Evolutionary conservation across 2,113 vertebrate genomes (phyloP), one percentile per base, ranked within the genome.

Genomic region (Pontoporia blainvillei): DNA sequence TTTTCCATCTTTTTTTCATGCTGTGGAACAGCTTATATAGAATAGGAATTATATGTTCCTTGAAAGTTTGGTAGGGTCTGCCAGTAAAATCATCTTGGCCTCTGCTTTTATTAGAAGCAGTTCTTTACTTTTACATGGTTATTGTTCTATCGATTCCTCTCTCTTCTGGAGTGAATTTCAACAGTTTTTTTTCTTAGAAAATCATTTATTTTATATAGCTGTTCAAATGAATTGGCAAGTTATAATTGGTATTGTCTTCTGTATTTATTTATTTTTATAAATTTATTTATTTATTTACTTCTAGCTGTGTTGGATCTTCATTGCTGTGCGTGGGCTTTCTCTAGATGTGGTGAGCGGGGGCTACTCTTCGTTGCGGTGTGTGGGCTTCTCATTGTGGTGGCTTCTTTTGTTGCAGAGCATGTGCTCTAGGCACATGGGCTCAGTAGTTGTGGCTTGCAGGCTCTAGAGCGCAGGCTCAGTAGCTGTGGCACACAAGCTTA

Each of bases 81-180:
- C n/a, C 73, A 90, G 62, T 86, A 72, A 90, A 95, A 72, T 72
- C 31, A 34, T 84, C 27, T 91, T 71, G 31, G 44, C 41, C 57
- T 69, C 25, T 78, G 61, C 5, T 95, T 86, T 82, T 31, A 69
- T 41, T 57, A 89, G 46, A 95, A 36, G 9, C 7, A 85, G 21
- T 76, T 87, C 69, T 94, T 72, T 39, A 62, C 23, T 39, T 94
- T 96, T 79, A 94, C 49, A 52, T 17, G 36, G 72, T 44, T 67
- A 57, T 71, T 86, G 61, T 75, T 94, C 75, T 66, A 88, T 83
- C 88, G 13, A 84, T 92, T 94, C 83, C 41, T 94, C 66, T 44
- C 34, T 93, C 57, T 88, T 92, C 31, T 92, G 44, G 11, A 86
- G 29, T 79, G 13, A 95, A 79, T 59, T 87, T 41, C 62, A 79